phyloP scores from a whole-genome alignment of 2,888 invertebrate species.

The Scotopteryx bipunctaria region DNA sequence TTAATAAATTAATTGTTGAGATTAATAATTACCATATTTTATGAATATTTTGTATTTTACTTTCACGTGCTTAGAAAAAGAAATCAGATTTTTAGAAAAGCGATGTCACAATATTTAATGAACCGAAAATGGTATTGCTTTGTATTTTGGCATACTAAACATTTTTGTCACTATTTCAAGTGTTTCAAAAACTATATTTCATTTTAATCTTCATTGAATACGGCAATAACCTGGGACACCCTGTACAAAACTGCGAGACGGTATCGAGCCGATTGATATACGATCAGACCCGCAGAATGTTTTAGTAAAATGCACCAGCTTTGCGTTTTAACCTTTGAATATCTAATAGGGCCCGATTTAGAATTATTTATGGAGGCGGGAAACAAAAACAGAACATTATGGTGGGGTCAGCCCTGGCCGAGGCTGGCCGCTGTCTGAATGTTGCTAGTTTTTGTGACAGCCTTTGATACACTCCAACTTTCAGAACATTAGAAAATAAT shows the following conservation, averaged over 20 bases:
- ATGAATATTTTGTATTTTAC: too few relatives aligned
- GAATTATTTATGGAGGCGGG: constrained; percentile 75
- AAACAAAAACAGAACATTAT: constrained; percentile 80
- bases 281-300: constrained; percentile 70
- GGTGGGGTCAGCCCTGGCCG: constrained; percentile 48
- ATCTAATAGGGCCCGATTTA: constrained; percentile 80
- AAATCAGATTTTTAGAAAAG: too few relatives aligned
- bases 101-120: too few relatives aligned
- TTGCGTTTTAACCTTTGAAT: constrained; percentile 78
- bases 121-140: too few relatives aligned
- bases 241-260: constrained; percentile 57
- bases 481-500: not conserved
- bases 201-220: too few relatives aligned
- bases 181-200: too few relatives aligned
- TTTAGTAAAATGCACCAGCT: constrained; percentile 75
- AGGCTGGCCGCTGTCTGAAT: constrained; percentile 41
- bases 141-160: too few relatives aligned
- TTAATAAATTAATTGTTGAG: too few relatives aligned
- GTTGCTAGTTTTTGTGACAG: not conserved
- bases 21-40: too few relatives aligned
- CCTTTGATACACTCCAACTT: not conserved
- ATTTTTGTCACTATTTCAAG: too few relatives aligned
- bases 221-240: not conserved
- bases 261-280: constrained; percentile 79
- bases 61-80: too few relatives aligned